These are phyloP conservation scores for Tachypleus tridentatus DNA, from an alignment of 1,140 invertebrate species.

Conservation along the genomic window DNA sequence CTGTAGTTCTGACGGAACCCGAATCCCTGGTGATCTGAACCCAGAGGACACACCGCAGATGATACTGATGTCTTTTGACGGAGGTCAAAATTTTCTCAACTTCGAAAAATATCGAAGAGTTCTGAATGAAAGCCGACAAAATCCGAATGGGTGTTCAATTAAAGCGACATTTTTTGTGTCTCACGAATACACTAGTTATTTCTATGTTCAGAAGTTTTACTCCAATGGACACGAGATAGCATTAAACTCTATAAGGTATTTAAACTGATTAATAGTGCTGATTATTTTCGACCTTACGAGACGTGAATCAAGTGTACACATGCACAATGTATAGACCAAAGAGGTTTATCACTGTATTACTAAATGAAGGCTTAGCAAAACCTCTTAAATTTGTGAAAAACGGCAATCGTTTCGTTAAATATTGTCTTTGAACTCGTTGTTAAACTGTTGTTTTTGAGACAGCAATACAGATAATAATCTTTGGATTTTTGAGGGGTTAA, in stretches of 20 bases:
- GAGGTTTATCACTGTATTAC: too few species aligned
- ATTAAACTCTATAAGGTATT: constrained; percentile 73
- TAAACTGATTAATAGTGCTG: too few species aligned
- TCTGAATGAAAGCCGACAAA: constrained; percentile 20
- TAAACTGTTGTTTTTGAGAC: too few species aligned
- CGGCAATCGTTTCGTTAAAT: too few species aligned
- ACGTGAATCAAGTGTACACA: too few species aligned
- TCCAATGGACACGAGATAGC: constrained; percentile 85
- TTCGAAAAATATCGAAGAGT: constrained; percentile 67
- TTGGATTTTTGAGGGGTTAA: too few species aligned
- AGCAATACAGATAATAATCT: too few species aligned
- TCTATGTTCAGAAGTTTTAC: constrained; percentile 78
- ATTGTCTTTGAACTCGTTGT: too few species aligned
- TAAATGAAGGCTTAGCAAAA: too few species aligned
- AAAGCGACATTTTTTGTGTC: constrained; percentile 88
- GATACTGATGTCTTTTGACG: constrained; percentile 89
- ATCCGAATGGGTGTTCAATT: constrained; percentile 84
- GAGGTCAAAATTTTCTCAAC: constrained; percentile 86
- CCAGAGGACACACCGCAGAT: constrained; percentile 76
- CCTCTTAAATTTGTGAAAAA: too few species aligned
- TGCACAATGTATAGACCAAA: too few species aligned
- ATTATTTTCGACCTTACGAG: too few species aligned
- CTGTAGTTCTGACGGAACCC: constrained; percentile 82
- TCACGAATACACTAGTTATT: constrained; percentile 93
- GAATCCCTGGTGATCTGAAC: constrained; percentile 55